phyloP scores from a whole-genome alignment of 2,888 invertebrate species.

The Plutella xylostella region DNA sequence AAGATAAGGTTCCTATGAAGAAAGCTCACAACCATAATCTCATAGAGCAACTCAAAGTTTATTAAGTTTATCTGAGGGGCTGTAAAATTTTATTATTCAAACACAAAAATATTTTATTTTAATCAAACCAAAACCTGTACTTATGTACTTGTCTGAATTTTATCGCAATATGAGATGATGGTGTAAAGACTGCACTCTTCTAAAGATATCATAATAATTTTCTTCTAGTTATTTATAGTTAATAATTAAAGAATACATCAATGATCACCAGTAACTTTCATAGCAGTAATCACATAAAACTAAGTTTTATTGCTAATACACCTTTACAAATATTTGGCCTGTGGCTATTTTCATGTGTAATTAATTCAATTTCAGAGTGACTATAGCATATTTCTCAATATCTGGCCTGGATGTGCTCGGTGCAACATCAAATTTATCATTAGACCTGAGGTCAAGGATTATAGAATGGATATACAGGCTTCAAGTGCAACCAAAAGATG shows the following conservation, averaged over 20 bases:
- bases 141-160: no score
- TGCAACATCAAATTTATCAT: conserved; percentile 76
- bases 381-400: conserved; percentile 90
- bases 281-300: no score
- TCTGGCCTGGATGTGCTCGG: conserved; percentile 91
- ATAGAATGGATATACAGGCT: conserved; percentile 93
- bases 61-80: neutral
- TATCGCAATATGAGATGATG: no score
- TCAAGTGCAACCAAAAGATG: conserved; percentile 76
- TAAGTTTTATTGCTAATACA: no score
- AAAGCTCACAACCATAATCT: neutral
- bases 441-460: conserved; percentile 74
- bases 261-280: neutral
- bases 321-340: no score
- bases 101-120: neutral
- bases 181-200: no score
- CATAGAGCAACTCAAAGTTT: neutral
- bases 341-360: no score
- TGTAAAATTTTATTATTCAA: neutral
- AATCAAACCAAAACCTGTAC: no score
- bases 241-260: neutral
- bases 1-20: neutral
- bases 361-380: conserved; percentile 67
- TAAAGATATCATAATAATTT: no score
- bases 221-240: neutral